These are phyloP conservation scores for Rousettus leschenaultii DNA, from an alignment of 2,113 vertebrate species.

Conservation along the genomic window DNA sequence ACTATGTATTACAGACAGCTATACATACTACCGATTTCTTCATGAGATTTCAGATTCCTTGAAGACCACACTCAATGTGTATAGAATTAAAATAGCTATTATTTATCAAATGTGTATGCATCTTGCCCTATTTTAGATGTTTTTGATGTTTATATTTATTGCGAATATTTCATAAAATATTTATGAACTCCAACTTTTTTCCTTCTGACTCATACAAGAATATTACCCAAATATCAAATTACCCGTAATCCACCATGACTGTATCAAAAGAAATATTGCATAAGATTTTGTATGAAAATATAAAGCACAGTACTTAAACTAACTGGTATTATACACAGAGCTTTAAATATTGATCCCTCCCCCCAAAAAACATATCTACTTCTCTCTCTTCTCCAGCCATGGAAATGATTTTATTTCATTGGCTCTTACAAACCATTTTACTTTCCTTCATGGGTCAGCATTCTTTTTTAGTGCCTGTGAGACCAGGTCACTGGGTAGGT, in stretches of 20 bases:
- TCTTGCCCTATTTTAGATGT: neutral
- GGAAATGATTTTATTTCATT: neutral
- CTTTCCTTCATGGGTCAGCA: neutral
- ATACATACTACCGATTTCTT: rapidly evolving
- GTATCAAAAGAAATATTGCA: neutral
- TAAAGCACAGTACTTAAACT: neutral
- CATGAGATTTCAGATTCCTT: neutral
- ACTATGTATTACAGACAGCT: neutral
- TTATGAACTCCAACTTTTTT: neutral
- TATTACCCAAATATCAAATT: neutral
- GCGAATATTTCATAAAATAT: neutral
- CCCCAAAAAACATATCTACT: neutral
- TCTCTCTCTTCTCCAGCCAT: neutral
- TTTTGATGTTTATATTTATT: neutral
- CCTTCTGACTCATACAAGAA: neutral
- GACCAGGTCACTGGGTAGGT: neutral
- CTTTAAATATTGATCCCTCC: neutral
- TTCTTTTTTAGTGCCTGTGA: neutral
- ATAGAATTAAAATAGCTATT: neutral
- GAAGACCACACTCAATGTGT: neutral
- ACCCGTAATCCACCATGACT: neutral
- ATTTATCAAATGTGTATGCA: neutral
- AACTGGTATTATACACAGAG: neutral
- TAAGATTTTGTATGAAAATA: neutral
- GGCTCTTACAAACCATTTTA: neutral